Evolutionary conservation across 2,113 vertebrate genomes (phyloP).

Genomic region (Megaleporinus macrocephalus): DNA sequence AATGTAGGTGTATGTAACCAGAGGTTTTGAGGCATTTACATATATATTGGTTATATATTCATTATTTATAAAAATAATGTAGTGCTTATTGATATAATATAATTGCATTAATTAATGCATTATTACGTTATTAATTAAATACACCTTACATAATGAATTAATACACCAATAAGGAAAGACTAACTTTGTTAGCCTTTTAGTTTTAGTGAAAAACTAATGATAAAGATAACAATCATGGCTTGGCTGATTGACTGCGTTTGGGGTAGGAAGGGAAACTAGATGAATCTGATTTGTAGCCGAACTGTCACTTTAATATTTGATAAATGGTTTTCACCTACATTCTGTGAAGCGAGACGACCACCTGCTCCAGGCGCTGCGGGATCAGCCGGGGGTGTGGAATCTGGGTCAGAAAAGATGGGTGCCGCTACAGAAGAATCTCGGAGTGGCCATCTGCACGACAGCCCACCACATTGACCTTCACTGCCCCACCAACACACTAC

Average conservation of each 20-base stretch:
- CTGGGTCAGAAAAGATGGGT: constrained; percentile 10
- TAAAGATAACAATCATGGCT: neutral
- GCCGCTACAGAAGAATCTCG: neutral
- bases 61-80: too few species aligned
- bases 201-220: neutral
- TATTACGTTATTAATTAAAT: too few species aligned
- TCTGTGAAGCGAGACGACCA: neutral
- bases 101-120: too few species aligned
- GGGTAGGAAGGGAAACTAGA: neutral
- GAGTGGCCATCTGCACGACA: neutral
- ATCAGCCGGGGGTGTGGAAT: neutral
- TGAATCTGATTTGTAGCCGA: neutral
- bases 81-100: too few species aligned
- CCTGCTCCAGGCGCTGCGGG: neutral
- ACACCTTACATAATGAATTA: too few species aligned
- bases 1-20: too few species aligned
- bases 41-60: too few species aligned
- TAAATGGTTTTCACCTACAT: neutral
- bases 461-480: neutral
- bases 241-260: neutral
- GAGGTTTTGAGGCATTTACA: too few species aligned
- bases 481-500: constrained; percentile 4
- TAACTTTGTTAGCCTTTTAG: neutral
- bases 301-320: neutral
- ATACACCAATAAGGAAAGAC: too few species aligned